A percentile compares a stretch with the other conserved stretches of the same genome.
Conservation (phyloP, 2,113 vertebrate species). For the Melanostigma gelatinosum region DNA sequence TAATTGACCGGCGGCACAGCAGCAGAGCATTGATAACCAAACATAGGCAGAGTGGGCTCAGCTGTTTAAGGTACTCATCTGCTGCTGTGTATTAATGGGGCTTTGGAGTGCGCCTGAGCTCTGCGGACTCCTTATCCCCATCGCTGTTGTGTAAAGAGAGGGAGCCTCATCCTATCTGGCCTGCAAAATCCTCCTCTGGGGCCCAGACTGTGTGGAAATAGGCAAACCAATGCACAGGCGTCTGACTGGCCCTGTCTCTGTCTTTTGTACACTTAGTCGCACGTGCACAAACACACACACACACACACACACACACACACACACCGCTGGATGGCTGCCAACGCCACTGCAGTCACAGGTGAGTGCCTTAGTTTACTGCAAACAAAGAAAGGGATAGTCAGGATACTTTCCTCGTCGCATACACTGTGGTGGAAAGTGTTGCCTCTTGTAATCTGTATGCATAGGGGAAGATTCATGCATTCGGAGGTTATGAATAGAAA, state of each 20-base stretch:
- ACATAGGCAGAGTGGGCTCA: slow-evolving; percentile 64
- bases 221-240: slow-evolving; percentile 72
- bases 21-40: slow-evolving; percentile 61
- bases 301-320: slow-evolving; percentile 23
- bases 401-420: slow-evolving; percentile 47
- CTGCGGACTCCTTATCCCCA: slow-evolving; percentile 78
- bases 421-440: slow-evolving; percentile 40
- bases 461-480: slow-evolving; percentile 4
- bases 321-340: slow-evolving; percentile 68
- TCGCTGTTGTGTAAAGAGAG: slow-evolving; percentile 84
- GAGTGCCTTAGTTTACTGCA: slow-evolving; percentile 75
- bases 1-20: slow-evolving; percentile 58
- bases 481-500: slow-evolving; percentile 49
- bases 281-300: slow-evolving; percentile 15
- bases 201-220: slow-evolving; percentile 77
- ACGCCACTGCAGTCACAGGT: slow-evolving; percentile 77
- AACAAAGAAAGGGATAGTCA: slow-evolving; percentile 78
- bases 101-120: slow-evolving; percentile 78
- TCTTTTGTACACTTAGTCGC: slow-evolving; percentile 57
- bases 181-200: slow-evolving; percentile 81
- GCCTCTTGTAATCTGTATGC: slow-evolving; percentile 18
- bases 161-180: slow-evolving; percentile 82
- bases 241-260: slow-evolving; percentile 66
- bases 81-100: slow-evolving; percentile 76
- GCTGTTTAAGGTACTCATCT: slow-evolving; percentile 76